These are phyloP conservation scores for Crossaster papposus DNA, from an alignment of 53 echinoderm and acorn worm genomes.

Conservation along the genomic window DNA sequence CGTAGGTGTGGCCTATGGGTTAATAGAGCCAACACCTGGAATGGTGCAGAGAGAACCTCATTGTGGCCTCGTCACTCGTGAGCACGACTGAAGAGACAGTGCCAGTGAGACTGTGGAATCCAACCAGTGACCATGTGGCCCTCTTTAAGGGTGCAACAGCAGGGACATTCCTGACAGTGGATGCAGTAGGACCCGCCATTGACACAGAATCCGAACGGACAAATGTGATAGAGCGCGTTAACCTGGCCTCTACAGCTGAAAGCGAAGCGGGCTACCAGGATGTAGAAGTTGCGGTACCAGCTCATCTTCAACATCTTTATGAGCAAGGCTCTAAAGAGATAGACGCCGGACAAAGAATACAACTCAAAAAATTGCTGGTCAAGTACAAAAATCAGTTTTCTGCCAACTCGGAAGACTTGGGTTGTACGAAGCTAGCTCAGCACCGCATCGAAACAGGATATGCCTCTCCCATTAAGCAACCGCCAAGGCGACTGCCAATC, in stretches of 20 bases:
- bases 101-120: slow-evolving; percentile 45
- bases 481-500: slow-evolving; percentile 17
- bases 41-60: not conserved
- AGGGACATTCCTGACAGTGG: slow-evolving; percentile 35
- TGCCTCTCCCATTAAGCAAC: slow-evolving; percentile 30
- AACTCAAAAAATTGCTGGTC: not conserved
- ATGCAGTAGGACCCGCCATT: slow-evolving; percentile 8
- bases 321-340: not conserved
- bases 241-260: not conserved
- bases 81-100: not conserved
- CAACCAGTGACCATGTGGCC: slow-evolving; percentile 13
- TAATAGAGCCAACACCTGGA: not conserved
- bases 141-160: slow-evolving; percentile 52
- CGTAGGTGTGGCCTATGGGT: not conserved
- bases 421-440: slow-evolving; percentile 23
- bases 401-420: not conserved
- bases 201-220: not conserved
- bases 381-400: not conserved
- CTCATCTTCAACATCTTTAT: not conserved
- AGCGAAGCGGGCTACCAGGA: not conserved
- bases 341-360: not conserved
- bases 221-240: not conserved
- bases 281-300: not conserved
- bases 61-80: not conserved
- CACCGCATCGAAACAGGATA: slow-evolving; percentile 41